phyloP scores from a whole-genome alignment of 2,888 invertebrate genomes.

The Drosophila neotestacea region DNA sequence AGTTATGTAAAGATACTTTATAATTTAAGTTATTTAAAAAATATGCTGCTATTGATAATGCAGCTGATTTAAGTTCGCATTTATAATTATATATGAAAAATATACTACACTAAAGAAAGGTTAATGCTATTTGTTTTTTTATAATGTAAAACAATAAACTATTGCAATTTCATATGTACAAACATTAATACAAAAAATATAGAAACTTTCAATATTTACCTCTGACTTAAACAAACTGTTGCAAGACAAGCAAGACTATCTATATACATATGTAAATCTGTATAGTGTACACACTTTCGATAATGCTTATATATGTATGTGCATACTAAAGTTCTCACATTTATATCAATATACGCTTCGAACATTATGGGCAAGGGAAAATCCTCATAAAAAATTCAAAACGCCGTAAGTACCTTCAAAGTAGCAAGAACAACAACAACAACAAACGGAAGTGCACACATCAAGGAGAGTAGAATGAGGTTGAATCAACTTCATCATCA shows the following conservation, averaged over 20 bases:
- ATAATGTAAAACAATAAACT: no score
- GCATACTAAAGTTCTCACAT: slow-evolving; percentile 53
- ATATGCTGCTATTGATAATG: no score
- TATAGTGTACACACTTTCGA: slow-evolving; percentile 3
- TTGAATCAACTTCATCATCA: slow-evolving; percentile 18
- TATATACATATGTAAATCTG: slow-evolving; percentile 12
- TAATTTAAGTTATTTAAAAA: no score
- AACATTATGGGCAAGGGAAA: slow-evolving; percentile 62
- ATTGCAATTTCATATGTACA: no score
- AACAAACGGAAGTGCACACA: slow-evolving; percentile 59
- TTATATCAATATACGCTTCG: slow-evolving; percentile 73
- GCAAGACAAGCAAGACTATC: neutral
- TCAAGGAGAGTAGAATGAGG: slow-evolving; percentile 29
- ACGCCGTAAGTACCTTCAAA: slow-evolving; percentile 75
- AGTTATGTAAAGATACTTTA: no score
- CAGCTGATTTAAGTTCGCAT: no score
- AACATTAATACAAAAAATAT: no score
- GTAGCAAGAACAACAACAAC: slow-evolving; percentile 53
- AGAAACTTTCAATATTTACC: neutral
- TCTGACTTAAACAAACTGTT: neutral
- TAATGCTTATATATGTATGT: slow-evolving; percentile 13
- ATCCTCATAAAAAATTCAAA: slow-evolving; percentile 79
- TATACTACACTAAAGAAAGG: no score
- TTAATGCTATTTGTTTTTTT: no score
- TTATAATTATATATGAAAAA: no score